Percentiles rank a stretch among this genome's conserved stretches.
These are phyloP conservation scores for Hydrozoanthus gracilis DNA, from an alignment of 92 coral and sea anemone species.

Conservation along the genomic window DNA sequence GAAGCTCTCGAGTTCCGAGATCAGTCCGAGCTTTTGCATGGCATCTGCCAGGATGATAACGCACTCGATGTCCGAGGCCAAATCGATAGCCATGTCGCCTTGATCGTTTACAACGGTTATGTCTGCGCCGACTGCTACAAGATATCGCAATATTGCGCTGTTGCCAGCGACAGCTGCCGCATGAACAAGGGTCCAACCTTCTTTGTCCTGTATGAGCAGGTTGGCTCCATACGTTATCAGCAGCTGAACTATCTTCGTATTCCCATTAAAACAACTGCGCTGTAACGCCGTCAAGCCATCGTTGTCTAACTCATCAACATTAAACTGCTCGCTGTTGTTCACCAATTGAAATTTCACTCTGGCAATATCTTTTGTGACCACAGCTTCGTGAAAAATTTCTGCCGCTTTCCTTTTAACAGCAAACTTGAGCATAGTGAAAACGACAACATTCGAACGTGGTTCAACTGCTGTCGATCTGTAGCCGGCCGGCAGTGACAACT, in stretches of 20 bases:
- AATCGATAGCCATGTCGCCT: conserved; percentile 88
- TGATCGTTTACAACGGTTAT: conserved; percentile 80
- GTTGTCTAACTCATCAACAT: conserved; percentile 91
- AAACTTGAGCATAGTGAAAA: conserved; percentile 81
- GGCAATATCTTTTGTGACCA: conserved; percentile 74
- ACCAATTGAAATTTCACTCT: conserved; percentile 76
- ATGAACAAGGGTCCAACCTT: conserved; percentile 97
- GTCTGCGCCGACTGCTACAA: conserved; percentile 85
- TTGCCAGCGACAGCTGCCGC: conserved; percentile 97
- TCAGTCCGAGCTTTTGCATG: conserved; percentile 75
- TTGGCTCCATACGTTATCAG: conserved; percentile 90
- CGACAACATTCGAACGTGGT: neutral
- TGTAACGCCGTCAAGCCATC: conserved; percentile 98
- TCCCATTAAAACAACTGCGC: conserved; percentile 89
- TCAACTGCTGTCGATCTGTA: neutral
- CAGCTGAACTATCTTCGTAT: conserved; percentile 82
- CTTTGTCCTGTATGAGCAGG: conserved; percentile 88
- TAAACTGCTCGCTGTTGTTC: conserved; percentile 81
- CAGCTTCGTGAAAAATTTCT: conserved; percentile 94
- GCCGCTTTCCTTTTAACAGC: conserved; percentile 90
- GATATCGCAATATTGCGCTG: conserved; percentile 82
- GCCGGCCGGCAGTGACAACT: neutral
- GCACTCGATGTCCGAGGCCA: conserved; percentile 81
- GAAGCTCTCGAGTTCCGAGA: conserved; percentile 63
- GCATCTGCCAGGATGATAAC: conserved; percentile 82